Conservation (phyloP, 2,888 invertebrate genomes). For the Eubasilissa splendida region DNA sequence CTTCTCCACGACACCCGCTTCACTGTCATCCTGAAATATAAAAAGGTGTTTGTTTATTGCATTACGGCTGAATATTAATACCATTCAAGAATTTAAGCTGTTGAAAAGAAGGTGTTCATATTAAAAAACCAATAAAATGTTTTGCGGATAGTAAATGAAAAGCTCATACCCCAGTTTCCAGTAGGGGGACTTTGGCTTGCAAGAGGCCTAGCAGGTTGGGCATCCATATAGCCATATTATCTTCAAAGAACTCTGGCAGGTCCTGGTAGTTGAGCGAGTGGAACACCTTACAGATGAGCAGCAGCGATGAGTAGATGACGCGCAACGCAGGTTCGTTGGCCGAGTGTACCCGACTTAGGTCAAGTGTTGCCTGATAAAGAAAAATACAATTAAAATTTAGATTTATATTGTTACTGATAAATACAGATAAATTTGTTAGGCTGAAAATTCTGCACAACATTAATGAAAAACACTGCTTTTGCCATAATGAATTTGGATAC, state of each 20-base stretch:
- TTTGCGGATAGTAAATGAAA: neutral
- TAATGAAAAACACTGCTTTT: too few species aligned
- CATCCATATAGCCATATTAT: constrained; percentile 98
- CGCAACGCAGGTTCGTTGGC: constrained; percentile 86
- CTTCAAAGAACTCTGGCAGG: constrained; percentile 98
- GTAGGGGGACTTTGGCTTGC: constrained; percentile 81
- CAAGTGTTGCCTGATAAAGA: constrained; percentile 84
- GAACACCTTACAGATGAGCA: constrained; percentile 94
- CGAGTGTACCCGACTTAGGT: constrained; percentile 83
- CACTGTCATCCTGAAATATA: constrained; percentile 80
- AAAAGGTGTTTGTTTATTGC: too few species aligned
- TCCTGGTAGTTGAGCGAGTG: constrained; percentile 98
- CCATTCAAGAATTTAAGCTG: too few species aligned
- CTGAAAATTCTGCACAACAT: too few species aligned
- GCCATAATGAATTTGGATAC: too few species aligned
- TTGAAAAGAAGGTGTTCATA: too few species aligned
- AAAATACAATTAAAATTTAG: too few species aligned
- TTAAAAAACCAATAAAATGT: too few species aligned
- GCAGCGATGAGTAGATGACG: constrained; percentile 91
- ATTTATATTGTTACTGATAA: too few species aligned
- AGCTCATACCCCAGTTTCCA: constrained; percentile 75
- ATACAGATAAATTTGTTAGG: too few species aligned
- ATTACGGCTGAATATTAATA: too few species aligned
- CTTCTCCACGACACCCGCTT: constrained; percentile 91
- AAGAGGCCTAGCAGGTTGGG: constrained; percentile 87